A percentile compares a stretch with the other conserved stretches of the same genome.
phyloP scores from a whole-genome alignment of 2,888 invertebrate genomes.

The Catocala fraxini region DNA sequence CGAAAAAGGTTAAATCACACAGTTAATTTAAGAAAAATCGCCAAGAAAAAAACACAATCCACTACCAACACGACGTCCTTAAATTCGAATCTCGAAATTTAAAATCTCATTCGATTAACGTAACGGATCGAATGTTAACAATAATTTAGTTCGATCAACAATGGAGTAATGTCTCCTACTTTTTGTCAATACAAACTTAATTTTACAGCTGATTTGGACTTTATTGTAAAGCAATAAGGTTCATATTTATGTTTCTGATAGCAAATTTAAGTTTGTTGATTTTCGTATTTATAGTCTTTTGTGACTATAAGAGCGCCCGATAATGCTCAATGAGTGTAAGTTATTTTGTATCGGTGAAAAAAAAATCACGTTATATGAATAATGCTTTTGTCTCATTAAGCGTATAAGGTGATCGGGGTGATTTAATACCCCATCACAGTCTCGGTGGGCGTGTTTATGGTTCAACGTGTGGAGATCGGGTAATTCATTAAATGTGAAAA shows the following conservation, averaged over 20 bases:
- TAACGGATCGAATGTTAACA: conserved; percentile 58
- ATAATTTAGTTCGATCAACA: conserved; percentile 62
- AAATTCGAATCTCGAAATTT: conserved; percentile 59
- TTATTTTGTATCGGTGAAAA: conserved; percentile 75
- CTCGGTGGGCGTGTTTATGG: conserved; percentile 53
- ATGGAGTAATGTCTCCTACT: conserved; percentile 60
- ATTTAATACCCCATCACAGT: conserved; percentile 71
- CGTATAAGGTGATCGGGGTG: conserved; percentile 73
- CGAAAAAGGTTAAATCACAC: conserved; percentile 46
- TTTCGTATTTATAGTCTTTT: conserved; percentile 75
- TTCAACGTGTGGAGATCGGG: conserved; percentile 46
- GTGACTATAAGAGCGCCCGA: conserved; percentile 75
- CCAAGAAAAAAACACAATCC: conserved; percentile 31
- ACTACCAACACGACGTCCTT: conserved; percentile 50
- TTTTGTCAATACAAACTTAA: conserved; percentile 45
- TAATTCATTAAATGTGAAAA: conserved; percentile 55
- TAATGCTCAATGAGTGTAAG: conserved; percentile 78
- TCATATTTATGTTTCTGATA: not conserved
- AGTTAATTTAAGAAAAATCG: conserved; percentile 48
- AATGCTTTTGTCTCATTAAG: conserved; percentile 83
- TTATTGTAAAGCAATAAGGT: not conserved
- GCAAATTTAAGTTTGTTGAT: conserved; percentile 19
- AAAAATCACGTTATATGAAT: conserved; percentile 70
- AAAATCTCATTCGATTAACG: conserved; percentile 59
- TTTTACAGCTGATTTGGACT: not conserved